Conservation (phyloP, 2,113 vertebrate genomes). For the Neolamprologus devosi region DNA sequence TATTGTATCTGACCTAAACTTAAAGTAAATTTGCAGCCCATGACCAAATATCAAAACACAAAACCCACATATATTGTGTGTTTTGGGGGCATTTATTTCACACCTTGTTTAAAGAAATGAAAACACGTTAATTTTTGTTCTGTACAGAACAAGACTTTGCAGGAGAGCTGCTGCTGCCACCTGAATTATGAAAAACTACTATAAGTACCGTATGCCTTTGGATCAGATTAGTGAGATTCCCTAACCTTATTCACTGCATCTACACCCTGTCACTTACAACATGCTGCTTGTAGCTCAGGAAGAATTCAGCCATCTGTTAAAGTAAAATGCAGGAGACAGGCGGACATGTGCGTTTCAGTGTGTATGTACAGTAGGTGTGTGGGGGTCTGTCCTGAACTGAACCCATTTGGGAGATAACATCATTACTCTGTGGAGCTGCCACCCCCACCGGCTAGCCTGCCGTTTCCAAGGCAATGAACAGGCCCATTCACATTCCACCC, state of each 20-base stretch:
- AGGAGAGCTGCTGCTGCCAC: not conserved
- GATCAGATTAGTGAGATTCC: not conserved
- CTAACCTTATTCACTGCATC: not conserved
- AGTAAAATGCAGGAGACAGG: not conserved
- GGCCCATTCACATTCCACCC: conserved; percentile 40
- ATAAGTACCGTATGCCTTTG: not conserved
- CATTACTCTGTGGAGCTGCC: conserved; percentile 25
- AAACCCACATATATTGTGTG: not conserved
- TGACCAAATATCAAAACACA: not conserved
- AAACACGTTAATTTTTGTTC: not conserved
- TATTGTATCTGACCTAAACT: not conserved
- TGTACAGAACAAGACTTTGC: not conserved
- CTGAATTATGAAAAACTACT: not conserved
- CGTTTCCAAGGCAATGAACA: conserved; percentile 63
- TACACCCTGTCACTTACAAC: not conserved
- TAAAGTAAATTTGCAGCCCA: not conserved
- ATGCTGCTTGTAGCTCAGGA: not conserved
- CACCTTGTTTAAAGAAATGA: not conserved
- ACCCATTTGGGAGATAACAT: conserved; percentile 55
- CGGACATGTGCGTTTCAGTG: not conserved
- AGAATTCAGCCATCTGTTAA: not conserved
- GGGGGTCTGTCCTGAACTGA: conserved; percentile 53
- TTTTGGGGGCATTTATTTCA: not conserved
- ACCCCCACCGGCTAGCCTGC: conserved; percentile 29
- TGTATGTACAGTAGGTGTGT: conserved; percentile 16